Evolutionary conservation across 2,888 invertebrate genomes (phyloP), one percentile per base, ranked within the genome.

Genomic region (Leptinotarsa rubiginosa): DNA sequence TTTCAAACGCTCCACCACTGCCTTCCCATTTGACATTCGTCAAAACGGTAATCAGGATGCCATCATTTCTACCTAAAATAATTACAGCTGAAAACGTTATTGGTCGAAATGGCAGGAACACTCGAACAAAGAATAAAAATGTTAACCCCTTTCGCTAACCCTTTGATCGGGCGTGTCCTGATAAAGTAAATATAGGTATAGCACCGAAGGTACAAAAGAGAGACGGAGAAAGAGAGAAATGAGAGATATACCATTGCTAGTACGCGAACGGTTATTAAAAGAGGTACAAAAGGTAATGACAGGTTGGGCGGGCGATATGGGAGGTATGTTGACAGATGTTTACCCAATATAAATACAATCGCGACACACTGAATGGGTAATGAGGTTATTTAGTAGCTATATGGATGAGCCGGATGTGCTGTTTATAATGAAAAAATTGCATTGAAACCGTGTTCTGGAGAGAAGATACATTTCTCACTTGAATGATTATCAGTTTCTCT

Each of bases 261-360:
- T 72, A 69, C 59, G 72, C 65, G 70, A 70, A 69, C 70, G 62
- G 66, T 72, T 66, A 70, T 75, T 75, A 70, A 70, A 70, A 54
- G 74, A 78, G 74, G 72, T 74, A 56, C 22, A 77, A 79, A 79
- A 80, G 84, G 81, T 87, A 87, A 87, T 87, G 86, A 87, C 84
- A 85, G 86, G 87, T 87, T 87, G 81, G 77, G 80, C 78, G 78
- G 82, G 78, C 79, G 83, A 83, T 72, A 78, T 83, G 86, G 87
- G 87, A 83, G 87, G 86, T 86, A 83, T 87, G 86, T 88, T 88
- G 87, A 88, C 87, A 88, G 87, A 87, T 88, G 87, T 88, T 87
- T 87, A 85, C 83, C 84, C 86, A 85, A 86, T 41, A 41, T 85
- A 86, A 82, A 82, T 83, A 81, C 80, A 79, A 77, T 78, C 62